phyloP scores from a whole-genome alignment of 2,113 vertebrate species.

The Crotalus tigris region DNA sequence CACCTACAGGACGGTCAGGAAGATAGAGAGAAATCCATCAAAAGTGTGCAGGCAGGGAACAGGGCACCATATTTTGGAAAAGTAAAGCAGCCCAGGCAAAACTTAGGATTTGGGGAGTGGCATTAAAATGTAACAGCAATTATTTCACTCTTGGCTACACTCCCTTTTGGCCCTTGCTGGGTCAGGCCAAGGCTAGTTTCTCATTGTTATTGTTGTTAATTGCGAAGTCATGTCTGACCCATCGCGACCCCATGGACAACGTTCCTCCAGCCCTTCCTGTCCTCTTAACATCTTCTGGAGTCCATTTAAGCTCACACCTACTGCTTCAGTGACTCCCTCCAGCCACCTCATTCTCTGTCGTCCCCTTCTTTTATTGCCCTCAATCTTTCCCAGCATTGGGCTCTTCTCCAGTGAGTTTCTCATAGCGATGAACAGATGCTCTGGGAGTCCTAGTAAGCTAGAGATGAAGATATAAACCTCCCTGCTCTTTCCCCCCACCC shows the following conservation, averaged over 20 bases:
- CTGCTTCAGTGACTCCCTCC: no score
- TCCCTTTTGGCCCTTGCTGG: neutral
- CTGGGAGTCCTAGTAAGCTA: neutral
- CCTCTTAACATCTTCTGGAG: no score
- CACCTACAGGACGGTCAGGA: constrained; percentile 64
- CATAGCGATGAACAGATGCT: neutral
- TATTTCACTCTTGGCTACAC: neutral
- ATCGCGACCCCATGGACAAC: no score
- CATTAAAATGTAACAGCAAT: neutral
- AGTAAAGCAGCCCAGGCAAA: neutral
- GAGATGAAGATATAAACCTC: neutral
- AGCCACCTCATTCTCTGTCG: no score
- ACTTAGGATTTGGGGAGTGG: neutral
- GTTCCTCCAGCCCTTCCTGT: no score
- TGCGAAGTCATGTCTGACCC: no score
- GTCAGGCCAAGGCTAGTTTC: neutral
- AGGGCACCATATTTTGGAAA: neutral
- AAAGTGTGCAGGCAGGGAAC: no score
- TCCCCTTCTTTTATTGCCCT: no score
- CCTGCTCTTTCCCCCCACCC: neutral
- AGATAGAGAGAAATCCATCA: neutral
- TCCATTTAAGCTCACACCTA: no score
- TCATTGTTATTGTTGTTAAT: neutral
- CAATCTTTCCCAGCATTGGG: no score
- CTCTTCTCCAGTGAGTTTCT: neutral